These are phyloP conservation scores for Ictalurus furcatus DNA, from an alignment of 2,113 vertebrate genomes.

Conservation along the genomic window DNA sequence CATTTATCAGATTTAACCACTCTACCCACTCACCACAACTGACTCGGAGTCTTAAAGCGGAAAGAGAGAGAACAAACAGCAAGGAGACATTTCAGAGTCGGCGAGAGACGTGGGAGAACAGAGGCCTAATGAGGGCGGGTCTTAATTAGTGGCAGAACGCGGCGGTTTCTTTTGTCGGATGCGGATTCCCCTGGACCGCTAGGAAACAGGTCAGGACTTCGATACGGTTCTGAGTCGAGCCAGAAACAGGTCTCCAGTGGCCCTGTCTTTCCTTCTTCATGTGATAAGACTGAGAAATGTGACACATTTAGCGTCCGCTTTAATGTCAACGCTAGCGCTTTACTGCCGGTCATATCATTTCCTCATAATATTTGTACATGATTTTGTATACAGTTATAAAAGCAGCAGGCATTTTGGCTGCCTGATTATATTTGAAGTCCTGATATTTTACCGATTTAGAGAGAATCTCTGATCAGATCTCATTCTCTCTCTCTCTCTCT, in stretches of 20 bases:
- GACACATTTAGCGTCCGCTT: conserved; percentile 51
- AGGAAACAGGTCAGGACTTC: conserved; percentile 47
- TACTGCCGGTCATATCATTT: not conserved
- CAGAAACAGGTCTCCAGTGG: conserved; percentile 37
- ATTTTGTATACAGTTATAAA: not conserved
- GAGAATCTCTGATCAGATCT: conserved; percentile 7
- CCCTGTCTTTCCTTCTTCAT: conserved; percentile 11
- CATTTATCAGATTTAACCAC: conserved; percentile 81
- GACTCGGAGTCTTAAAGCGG: conserved; percentile 65
- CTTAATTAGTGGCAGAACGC: conserved; percentile 70
- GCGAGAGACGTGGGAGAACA: conserved; percentile 43
- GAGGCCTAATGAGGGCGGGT: conserved; percentile 65
- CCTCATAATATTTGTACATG: not conserved
- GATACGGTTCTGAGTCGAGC: conserved; percentile 38
- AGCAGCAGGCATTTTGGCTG: not conserved
- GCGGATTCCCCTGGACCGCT: conserved; percentile 46
- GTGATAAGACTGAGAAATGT: conserved; percentile 36
- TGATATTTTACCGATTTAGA: not conserved
- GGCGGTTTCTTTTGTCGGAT: conserved; percentile 52
- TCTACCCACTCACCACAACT: conserved; percentile 63
- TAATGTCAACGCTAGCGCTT: not conserved
- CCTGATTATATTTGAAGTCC: not conserved
- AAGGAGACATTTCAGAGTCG: conserved; percentile 52
- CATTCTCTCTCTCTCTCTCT: not conserved
- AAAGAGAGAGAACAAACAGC: conserved; percentile 49